These are phyloP conservation scores for Drosophila triauraria DNA, from an alignment of 1,140 invertebrate species.

Conservation along the genomic window DNA sequence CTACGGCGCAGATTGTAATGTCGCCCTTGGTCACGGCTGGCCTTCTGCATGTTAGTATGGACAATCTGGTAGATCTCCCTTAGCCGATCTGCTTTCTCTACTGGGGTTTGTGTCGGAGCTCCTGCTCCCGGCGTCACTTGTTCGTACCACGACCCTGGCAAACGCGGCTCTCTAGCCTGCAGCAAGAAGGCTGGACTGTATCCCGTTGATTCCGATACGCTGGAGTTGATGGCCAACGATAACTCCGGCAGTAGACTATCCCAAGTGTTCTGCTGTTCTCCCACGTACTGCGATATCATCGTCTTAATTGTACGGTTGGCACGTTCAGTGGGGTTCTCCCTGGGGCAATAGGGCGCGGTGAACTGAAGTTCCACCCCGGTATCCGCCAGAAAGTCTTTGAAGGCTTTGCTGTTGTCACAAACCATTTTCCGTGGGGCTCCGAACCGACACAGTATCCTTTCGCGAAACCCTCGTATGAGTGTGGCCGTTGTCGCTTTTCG, in stretches of 20 bases:
- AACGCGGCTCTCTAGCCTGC: too few relatives aligned
- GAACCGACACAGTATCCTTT: neutral
- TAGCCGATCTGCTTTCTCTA: too few relatives aligned
- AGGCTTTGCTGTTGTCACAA: neutral
- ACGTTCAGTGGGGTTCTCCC: neutral
- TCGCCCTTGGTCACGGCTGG: too few relatives aligned
- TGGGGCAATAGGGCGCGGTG: neutral
- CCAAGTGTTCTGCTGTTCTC: neutral
- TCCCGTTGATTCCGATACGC: constrained; percentile 18
- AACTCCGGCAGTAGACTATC: constrained; percentile 3
- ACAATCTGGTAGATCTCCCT: too few relatives aligned
- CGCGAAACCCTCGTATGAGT: neutral
- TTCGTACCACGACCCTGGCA: neutral
- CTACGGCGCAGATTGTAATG: too few relatives aligned
- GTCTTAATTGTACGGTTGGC: neutral
- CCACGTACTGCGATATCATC: neutral
- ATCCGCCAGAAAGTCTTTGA: neutral
- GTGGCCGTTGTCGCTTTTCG: neutral
- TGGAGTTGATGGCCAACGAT: constrained; percentile 13
- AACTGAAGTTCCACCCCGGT: neutral
- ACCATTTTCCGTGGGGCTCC: neutral
- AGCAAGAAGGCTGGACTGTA: constrained; percentile 5
- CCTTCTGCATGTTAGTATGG: too few relatives aligned
- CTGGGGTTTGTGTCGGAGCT: too few relatives aligned
- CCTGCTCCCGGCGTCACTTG: too few relatives aligned